Percentiles rank a stretch among this genome's conserved stretches.
phyloP scores from a whole-genome alignment of 2,888 invertebrate genomes.

The Ormyrus thymus region DNA sequence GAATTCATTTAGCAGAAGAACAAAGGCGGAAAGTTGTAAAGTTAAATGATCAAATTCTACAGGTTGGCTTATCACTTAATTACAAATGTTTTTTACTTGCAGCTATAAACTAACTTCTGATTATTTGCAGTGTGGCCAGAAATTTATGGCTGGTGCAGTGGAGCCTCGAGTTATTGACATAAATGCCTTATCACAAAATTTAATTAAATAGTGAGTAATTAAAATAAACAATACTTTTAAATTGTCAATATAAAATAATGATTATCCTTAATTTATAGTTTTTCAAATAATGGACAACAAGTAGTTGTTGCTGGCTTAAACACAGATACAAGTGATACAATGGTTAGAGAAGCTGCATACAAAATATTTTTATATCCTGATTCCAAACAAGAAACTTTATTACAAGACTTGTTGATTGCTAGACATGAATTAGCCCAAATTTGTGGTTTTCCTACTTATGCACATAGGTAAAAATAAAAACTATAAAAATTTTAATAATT shows the following conservation, averaged over 20 bases:
- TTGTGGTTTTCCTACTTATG: slow-evolving; percentile 93
- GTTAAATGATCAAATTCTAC: slow-evolving; percentile 90
- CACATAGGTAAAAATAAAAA: slow-evolving; percentile 80
- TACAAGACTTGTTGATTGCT: slow-evolving; percentile 83
- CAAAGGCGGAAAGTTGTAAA: slow-evolving; percentile 86
- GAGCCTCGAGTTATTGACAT: slow-evolving; percentile 82
- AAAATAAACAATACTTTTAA: slow-evolving; percentile 9
- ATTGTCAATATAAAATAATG: not conserved
- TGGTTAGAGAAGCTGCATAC: slow-evolving; percentile 92
- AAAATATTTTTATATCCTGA: slow-evolving; percentile 89
- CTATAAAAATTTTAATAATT: slow-evolving; percentile 3
- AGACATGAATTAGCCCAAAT: slow-evolving; percentile 88
- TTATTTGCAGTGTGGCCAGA: slow-evolving; percentile 80
- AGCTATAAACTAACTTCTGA: slow-evolving; percentile 22
- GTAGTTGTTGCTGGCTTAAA: slow-evolving; percentile 87
- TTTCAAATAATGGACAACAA: slow-evolving; percentile 82
- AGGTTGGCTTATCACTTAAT: slow-evolving; percentile 67
- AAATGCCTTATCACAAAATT: slow-evolving; percentile 81
- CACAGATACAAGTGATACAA: slow-evolving; percentile 87
- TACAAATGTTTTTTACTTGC: too few species aligned
- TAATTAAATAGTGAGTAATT: slow-evolving; percentile 83
- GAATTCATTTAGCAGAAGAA: slow-evolving; percentile 91
- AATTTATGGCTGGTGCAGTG: slow-evolving; percentile 86
- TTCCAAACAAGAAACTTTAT: slow-evolving; percentile 83
- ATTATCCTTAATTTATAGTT: slow-evolving; percentile 70